Conservation (phyloP, 2,888 invertebrate genomes). For the Encarsia formosa region DNA sequence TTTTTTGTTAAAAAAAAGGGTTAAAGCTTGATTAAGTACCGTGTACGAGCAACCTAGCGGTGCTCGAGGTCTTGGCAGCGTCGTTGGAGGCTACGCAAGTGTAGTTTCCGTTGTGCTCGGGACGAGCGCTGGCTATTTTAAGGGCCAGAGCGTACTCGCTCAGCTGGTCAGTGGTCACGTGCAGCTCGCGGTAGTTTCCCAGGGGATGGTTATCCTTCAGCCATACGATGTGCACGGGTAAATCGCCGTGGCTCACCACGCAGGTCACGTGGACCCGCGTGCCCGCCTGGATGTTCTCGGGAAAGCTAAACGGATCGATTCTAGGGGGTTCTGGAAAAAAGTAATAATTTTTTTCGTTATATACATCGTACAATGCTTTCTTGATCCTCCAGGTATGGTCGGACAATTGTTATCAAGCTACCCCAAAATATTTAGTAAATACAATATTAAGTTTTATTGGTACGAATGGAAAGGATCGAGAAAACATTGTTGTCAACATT, state of each 20-base stretch:
- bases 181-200: slow-evolving; percentile 31
- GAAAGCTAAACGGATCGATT: slow-evolving; percentile 55
- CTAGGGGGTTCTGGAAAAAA: slow-evolving; percentile 53
- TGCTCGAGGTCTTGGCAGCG: slow-evolving; percentile 51
- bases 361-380: not conserved
- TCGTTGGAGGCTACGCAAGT: slow-evolving; percentile 55
- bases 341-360: not conserved
- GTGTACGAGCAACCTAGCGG: slow-evolving; percentile 53
- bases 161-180: slow-evolving; percentile 44
- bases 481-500: too few species aligned
- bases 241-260: slow-evolving; percentile 55
- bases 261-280: slow-evolving; percentile 54
- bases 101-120: slow-evolving; percentile 55
- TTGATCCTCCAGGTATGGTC: too few species aligned
- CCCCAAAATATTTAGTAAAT: too few species aligned
- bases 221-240: slow-evolving; percentile 57
- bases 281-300: slow-evolving; percentile 51
- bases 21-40: too few species aligned
- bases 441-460: too few species aligned
- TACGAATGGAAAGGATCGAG: too few species aligned
- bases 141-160: slow-evolving; percentile 50
- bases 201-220: slow-evolving; percentile 56
- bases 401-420: too few species aligned
- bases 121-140: slow-evolving; percentile 54
- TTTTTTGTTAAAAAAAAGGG: too few species aligned